Conservation (phyloP, 2,888 invertebrate genomes). For the Cephus spinipes region DNA sequence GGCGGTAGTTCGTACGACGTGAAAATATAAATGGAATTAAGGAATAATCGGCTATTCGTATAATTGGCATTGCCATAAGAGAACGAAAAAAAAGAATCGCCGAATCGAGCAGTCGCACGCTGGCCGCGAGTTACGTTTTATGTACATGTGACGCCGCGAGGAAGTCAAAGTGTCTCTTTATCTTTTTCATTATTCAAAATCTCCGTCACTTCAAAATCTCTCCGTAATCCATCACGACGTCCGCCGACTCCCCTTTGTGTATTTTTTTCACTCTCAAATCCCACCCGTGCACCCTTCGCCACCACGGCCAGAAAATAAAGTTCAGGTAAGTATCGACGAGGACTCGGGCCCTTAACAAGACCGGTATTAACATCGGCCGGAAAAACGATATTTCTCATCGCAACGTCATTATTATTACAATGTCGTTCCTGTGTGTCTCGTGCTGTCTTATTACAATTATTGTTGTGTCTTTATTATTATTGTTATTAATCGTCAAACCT, state of each 20-base stretch:
- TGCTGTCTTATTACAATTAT: neutral
- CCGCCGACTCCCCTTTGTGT: neutral
- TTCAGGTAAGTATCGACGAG: neutral
- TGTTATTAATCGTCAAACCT: neutral
- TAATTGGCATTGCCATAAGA: neutral
- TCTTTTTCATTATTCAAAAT: too few species aligned
- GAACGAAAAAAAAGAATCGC: neutral
- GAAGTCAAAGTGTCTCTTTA: neutral
- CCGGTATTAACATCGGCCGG: neutral
- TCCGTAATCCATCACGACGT: neutral
- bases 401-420: slow-evolving; percentile 1
- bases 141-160: neutral
- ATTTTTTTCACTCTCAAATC: neutral
- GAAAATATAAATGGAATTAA: neutral
- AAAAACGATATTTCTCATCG: slow-evolving; percentile 4
- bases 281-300: neutral
- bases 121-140: neutral
- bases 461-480: neutral
- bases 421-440: neutral
- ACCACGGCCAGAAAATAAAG: neutral
- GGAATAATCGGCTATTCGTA: neutral
- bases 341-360: slow-evolving; percentile 5
- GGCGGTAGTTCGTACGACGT: neutral
- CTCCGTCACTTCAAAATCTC: neutral
- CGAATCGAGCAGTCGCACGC: neutral